phyloP scores from a whole-genome alignment of 2,888 invertebrate species.

The Lasioglossum leucozonium region DNA sequence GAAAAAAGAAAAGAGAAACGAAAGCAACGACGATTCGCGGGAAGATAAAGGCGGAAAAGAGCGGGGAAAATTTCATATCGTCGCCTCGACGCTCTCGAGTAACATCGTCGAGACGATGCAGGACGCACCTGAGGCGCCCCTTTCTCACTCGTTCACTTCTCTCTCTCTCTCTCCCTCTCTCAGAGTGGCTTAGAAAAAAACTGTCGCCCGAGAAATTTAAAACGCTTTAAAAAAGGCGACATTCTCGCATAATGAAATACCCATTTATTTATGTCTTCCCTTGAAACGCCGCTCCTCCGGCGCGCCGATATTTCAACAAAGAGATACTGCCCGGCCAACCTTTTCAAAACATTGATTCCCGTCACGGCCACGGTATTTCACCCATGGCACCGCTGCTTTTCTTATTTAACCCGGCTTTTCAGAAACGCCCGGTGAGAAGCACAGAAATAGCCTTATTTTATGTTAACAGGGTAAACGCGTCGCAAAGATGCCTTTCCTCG shows the following conservation, averaged over 20 bases:
- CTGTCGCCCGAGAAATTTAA: conserved; percentile 74
- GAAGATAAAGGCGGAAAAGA: conserved; percentile 52
- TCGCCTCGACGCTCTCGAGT: conserved; percentile 62
- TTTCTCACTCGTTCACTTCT: conserved; percentile 49
- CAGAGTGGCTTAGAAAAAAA: conserved; percentile 61
- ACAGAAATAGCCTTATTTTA: neutral
- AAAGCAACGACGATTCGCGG: conserved; percentile 41
- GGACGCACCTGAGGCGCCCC: conserved; percentile 70
- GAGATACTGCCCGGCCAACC: neutral
- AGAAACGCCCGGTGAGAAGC: neutral
- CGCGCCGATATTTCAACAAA: conserved; percentile 39
- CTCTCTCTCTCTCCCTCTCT: too few species aligned
- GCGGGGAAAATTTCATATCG: conserved; percentile 73
- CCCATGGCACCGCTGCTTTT: neutral
- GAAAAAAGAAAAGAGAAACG: neutral
- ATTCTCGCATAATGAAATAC: conserved; percentile 67
- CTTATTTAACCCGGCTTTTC: neutral
- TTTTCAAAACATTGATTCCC: conserved; percentile 7
- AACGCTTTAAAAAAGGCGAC: conserved; percentile 69
- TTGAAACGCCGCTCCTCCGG: conserved; percentile 28
- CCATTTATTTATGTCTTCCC: conserved; percentile 50
- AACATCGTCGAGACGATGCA: conserved; percentile 63
- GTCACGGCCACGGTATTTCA: neutral
- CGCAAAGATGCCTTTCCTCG: neutral
- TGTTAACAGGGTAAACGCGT: neutral